A percentile compares a stretch with the other conserved stretches of the same genome.
phyloP scores from a whole-genome alignment of 2,113 vertebrate species.

The Saiga tatarica region DNA sequence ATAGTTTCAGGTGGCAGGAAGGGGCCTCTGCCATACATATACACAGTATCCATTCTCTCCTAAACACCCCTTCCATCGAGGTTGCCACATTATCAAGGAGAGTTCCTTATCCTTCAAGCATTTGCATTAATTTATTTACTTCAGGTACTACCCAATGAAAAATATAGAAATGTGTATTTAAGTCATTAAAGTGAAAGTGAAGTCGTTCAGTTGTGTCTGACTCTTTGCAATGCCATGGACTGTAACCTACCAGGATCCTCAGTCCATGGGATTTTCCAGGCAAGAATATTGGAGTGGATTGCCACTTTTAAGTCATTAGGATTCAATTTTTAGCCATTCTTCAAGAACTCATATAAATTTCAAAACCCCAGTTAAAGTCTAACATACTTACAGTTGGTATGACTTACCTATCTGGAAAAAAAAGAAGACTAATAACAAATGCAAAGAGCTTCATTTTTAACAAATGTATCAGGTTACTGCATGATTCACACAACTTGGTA shows the following conservation, averaged over 20 bases:
- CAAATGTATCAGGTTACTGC: neutral
- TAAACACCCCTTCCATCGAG: neutral
- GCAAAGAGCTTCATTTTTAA: neutral
- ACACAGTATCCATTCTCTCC: neutral
- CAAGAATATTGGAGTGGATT: no score
- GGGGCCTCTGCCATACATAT: neutral
- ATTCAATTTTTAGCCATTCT: neutral
- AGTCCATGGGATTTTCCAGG: no score
- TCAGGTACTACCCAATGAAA: neutral
- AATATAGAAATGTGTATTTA: neutral
- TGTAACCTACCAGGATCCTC: no score
- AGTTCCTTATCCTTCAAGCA: neutral
- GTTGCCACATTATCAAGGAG: neutral
- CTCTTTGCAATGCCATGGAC: no score
- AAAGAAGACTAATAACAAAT: neutral
- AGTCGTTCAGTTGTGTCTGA: no score
- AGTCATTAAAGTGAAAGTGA: no score
- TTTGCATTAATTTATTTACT: neutral
- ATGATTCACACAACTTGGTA: neutral
- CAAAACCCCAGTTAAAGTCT: neutral
- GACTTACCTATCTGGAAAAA: neutral
- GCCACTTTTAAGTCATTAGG: no score
- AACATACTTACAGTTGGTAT: neutral
- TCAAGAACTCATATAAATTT: neutral
- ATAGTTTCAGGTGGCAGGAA: neutral